Base-by-base conservation (phyloP, 1,140 invertebrate genomes). In the Drosophila nebulosa region DNA sequence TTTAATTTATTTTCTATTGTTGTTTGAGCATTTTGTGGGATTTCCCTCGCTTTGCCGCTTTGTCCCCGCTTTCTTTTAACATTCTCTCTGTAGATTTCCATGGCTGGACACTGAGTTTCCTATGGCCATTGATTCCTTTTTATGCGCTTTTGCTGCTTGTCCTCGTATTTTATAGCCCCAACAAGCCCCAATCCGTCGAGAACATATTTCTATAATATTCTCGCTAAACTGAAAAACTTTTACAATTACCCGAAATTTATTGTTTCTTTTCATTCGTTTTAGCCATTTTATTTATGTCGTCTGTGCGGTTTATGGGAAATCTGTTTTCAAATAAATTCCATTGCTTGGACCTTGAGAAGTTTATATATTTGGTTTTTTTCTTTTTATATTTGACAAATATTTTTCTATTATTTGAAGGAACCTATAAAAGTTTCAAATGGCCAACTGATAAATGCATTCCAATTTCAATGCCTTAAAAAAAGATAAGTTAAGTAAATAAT, bases 1-100 rank as follows among this genome's bases (percentile, higher is more conserved):
- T 86, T 85, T 85, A 86, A 85, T 85, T 85, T 85, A 85, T 85
- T 85, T 85, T 83, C 74, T 74, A 85, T 85, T 85, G 81, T 85
- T 85, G 78, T 72, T 70, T 35, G 81, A 69, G 66, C 81, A 86
- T 75, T 46, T 46, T 88, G 81, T 86, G 69, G 81, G 81, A 85
- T 86, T 85, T 67, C 67, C 74, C 80, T 79, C 67, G 22, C 60
- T 9, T 65, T 65, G 71, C 62, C 66, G 73, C 81, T 81, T 78
- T 78, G 81, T 86, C 78, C 86, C 69, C 70, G n/a, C 64, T 53
- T 73, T 80, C 59, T 46, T 46, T 55, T 39, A 50, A 12, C 32
- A 35, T 35, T 35, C 12, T 35, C 12, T 36, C 16, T 46, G 7
- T 21, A 46, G 39, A 46, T 46, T 46, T 46, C 18, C 39, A 46